A percentile compares a stretch with the other conserved stretches of the same genome.
These are phyloP conservation scores for Fratercula arctica DNA, from an alignment of 2,797 vertebrate species.

Conservation along the genomic window DNA sequence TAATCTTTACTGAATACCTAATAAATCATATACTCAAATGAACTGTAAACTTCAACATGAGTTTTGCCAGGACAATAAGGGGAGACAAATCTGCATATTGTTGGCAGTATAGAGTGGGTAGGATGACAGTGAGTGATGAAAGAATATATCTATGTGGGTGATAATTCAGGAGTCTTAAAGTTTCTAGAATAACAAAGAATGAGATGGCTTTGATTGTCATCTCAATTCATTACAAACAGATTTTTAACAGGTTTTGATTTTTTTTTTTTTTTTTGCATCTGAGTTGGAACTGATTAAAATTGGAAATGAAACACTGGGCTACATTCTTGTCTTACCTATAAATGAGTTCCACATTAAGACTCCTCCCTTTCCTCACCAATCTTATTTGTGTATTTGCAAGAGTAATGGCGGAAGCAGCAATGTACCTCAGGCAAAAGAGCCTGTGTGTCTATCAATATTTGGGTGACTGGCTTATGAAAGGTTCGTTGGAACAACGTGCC, in stretches of 20 bases:
- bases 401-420: neutral
- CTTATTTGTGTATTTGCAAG: constrained; percentile 22
- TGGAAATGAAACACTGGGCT: constrained; percentile 2
- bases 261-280: neutral
- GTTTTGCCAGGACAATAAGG: neutral
- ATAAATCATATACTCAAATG: constrained; percentile 13
- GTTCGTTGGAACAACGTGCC: constrained; percentile 13
- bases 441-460: constrained; percentile 31
- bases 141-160: neutral
- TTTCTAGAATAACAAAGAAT: constrained; percentile 16
- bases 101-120: constrained; percentile 11
- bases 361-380: neutral
- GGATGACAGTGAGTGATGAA: constrained; percentile 35
- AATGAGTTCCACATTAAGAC: neutral
- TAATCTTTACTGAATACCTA: neutral
- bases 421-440: constrained; percentile 30
- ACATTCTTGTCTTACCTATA: neutral
- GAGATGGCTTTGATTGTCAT: neutral
- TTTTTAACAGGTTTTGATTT: neutral
- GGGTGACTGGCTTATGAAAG: constrained; percentile 25
- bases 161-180: constrained; percentile 20
- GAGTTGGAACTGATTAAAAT: neutral
- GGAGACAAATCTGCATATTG: constrained; percentile 1
- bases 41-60: constrained; percentile 2
- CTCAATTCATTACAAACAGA: neutral